Conservation (phyloP, 2,797 vertebrate genomes). For the Champsocephalus gunnari region DNA sequence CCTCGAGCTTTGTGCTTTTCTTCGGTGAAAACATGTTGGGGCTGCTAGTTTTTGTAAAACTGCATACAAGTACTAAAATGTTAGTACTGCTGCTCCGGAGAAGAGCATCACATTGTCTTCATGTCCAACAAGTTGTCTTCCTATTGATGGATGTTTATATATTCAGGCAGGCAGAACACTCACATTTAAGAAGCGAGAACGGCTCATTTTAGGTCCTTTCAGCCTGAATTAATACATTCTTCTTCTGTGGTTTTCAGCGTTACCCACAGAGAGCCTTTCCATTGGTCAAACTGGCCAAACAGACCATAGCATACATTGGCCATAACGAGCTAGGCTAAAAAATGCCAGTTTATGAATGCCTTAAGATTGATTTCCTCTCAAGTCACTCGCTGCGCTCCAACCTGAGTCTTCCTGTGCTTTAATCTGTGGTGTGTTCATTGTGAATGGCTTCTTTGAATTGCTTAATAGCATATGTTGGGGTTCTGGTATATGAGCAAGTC, state of each 20-base stretch:
- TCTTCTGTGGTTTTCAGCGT: too few relatives aligned
- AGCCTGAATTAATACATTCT: not conserved
- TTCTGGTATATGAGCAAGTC: too few relatives aligned
- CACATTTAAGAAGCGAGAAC: not conserved
- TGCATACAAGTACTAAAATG: too few relatives aligned
- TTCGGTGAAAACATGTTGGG: too few relatives aligned
- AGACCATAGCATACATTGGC: too few relatives aligned
- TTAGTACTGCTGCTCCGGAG: not conserved
- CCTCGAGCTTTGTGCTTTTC: too few relatives aligned
- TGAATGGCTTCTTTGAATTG: not conserved
- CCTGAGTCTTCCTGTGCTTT: not conserved
- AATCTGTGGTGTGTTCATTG: not conserved
- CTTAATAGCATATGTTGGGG: not conserved
- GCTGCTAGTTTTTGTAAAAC: too few relatives aligned
- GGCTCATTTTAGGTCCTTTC: not conserved
- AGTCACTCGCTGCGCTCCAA: not conserved
- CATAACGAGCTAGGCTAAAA: too few relatives aligned
- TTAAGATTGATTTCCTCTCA: too few relatives aligned
- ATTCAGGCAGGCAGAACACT: not conserved
- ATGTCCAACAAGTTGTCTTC: not conserved
- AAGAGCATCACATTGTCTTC: not conserved
- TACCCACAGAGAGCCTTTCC: too few relatives aligned
- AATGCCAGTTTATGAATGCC: too few relatives aligned
- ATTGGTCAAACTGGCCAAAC: too few relatives aligned
- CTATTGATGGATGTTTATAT: not conserved